Percentiles rank a stretch among this genome's conserved stretches.
Evolutionary conservation across 2,113 vertebrate genomes (phyloP).

Genomic region (Notarius lentiginosus): DNA sequence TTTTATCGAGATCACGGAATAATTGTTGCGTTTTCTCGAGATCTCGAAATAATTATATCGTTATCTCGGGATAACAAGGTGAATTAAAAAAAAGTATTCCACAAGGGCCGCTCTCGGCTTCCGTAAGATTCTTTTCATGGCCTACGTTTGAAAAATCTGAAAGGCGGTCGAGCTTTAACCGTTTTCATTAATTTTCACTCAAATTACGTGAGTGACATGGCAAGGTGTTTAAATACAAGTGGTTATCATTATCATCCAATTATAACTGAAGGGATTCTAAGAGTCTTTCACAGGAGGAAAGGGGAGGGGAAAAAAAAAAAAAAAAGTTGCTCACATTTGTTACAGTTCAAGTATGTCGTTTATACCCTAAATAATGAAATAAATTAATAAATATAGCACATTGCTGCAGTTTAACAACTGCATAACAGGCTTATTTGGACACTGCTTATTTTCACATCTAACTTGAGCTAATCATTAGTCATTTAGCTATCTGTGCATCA

Average conservation of each 20-base stretch:
- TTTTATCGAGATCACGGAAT: too few species aligned
- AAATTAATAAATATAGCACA: constrained; percentile 7
- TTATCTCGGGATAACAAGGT: too few species aligned
- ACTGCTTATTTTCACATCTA: not conserved
- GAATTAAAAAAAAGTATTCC: too few species aligned
- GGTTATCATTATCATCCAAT: not conserved
- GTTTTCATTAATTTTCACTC: not conserved
- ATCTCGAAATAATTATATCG: too few species aligned
- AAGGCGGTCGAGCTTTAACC: too few species aligned
- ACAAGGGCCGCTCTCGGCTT: too few species aligned
- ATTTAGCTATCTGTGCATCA: not conserved
- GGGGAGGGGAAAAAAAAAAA: too few species aligned
- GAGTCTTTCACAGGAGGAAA: not conserved
- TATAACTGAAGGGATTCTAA: not conserved
- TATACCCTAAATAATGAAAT: not conserved
- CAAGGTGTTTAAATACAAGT: not conserved
- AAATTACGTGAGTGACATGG: not conserved
- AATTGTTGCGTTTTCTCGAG: too few species aligned
- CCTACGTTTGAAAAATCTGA: too few species aligned
- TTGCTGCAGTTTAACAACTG: not conserved
- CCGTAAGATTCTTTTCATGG: too few species aligned
- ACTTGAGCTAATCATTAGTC: not conserved
- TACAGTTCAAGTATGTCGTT: constrained; percentile 5
- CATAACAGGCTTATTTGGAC: not conserved
- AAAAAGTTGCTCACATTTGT: not conserved